Conservation (phyloP, 2,797 vertebrate genomes). For the Catostomus latipinnis region DNA sequence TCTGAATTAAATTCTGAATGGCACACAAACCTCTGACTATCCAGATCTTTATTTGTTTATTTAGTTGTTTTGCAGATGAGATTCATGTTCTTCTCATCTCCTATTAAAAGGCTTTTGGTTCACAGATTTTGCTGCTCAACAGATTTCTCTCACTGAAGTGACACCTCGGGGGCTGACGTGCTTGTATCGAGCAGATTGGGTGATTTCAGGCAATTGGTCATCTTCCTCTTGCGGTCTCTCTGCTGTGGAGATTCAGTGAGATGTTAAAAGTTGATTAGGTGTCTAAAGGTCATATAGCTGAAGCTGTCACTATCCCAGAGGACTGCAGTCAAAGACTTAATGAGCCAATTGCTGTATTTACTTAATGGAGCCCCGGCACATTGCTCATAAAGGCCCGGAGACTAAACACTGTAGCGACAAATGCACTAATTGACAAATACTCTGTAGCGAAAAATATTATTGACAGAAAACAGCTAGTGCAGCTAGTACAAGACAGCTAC, state of each 20-base stretch:
- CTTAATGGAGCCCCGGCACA: slow-evolving; percentile 51
- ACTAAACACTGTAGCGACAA: slow-evolving; percentile 18
- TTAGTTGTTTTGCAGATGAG: slow-evolving; percentile 13
- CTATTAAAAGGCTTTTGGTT: slow-evolving; percentile 27
- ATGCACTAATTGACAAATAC: slow-evolving; percentile 44
- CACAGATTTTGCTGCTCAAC: slow-evolving; percentile 11
- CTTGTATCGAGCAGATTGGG: slow-evolving; percentile 25
- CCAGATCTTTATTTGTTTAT: slow-evolving; percentile 32
- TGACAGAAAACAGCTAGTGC: slow-evolving; percentile 36
- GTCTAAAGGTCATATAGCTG: slow-evolving; percentile 82
- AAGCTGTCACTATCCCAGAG: slow-evolving; percentile 77
- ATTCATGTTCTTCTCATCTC: slow-evolving; percentile 21
- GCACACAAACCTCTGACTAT: too few species aligned
- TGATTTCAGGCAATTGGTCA: slow-evolving; percentile 51
- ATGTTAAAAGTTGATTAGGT: slow-evolving; percentile 86
- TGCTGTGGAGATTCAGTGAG: slow-evolving; percentile 70
- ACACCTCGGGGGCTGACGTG: slow-evolving; percentile 19
- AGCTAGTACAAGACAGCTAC: slow-evolving; percentile 26
- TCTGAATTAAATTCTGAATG: not conserved
- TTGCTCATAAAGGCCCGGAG: slow-evolving; percentile 40
- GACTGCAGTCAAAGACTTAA: slow-evolving; percentile 66
- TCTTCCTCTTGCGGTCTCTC: slow-evolving; percentile 42
- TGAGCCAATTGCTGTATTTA: slow-evolving; percentile 66
- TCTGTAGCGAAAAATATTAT: slow-evolving; percentile 28
- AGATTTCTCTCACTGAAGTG: slow-evolving; percentile 42